These are phyloP conservation scores for Margarornis squamiger DNA, from an alignment of 2,797 vertebrate genomes.

Conservation along the genomic window DNA sequence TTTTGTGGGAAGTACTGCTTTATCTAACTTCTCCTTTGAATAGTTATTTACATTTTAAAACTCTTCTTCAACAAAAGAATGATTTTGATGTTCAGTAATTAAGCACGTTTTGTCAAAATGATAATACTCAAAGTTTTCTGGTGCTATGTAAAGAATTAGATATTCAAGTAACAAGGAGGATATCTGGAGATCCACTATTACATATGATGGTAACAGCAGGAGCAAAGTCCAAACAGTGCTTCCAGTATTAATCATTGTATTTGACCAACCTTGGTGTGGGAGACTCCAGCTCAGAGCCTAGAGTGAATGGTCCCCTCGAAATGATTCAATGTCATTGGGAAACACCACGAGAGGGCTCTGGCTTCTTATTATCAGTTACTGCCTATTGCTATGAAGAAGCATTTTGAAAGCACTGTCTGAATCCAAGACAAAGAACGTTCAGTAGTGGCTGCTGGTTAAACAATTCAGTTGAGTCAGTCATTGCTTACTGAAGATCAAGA, in stretches of 20 bases:
- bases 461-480: not conserved
- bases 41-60: not conserved
- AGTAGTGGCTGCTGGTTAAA: not conserved
- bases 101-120: not conserved
- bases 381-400: not conserved
- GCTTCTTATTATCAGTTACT: not conserved
- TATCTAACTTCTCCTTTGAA: constrained; percentile 26
- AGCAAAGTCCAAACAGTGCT: not conserved
- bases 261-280: not conserved
- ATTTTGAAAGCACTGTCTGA: not conserved
- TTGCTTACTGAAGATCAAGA: not conserved
- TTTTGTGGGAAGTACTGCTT: not conserved
- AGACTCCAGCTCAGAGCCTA: not conserved
- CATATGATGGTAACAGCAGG: not conserved
- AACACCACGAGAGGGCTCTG: not conserved
- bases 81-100: constrained; percentile 9
- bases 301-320: not conserved
- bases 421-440: not conserved
- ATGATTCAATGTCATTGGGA: not conserved
- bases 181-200: not conserved
- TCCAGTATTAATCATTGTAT: not conserved
- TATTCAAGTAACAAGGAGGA: not conserved
- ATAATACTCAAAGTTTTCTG: not conserved
- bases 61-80: not conserved
- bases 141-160: not conserved